Percentiles rank a stretch among this genome's conserved stretches.
phyloP scores from a whole-genome alignment of 2,797 vertebrate genomes.

The Cuculus canorus region DNA sequence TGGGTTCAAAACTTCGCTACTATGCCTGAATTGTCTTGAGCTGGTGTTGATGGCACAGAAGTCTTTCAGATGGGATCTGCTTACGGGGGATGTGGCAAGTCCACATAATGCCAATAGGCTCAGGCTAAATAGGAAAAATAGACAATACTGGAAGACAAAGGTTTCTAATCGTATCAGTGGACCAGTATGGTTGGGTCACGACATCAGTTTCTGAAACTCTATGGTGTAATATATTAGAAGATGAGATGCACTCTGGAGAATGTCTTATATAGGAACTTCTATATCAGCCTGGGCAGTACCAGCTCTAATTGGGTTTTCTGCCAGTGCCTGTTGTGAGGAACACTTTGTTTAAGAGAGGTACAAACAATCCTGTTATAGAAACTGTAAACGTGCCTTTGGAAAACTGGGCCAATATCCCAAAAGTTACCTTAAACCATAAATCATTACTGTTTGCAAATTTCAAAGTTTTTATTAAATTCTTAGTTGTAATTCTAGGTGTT shows the following conservation, averaged over 20 bases:
- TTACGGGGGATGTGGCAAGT: neutral
- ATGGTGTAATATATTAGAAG: neutral
- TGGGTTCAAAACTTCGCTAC: neutral
- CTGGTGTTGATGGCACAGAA: neutral
- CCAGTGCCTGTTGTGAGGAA: neutral
- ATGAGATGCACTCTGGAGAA: rapidly evolving
- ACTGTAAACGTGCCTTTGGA: neutral
- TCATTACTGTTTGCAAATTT: neutral
- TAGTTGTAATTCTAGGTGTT: neutral
- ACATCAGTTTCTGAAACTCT: neutral
- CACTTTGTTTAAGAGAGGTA: neutral
- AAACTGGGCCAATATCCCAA: neutral
- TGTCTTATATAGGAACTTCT: neutral
- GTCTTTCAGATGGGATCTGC: neutral
- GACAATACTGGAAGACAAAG: neutral
- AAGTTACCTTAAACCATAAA: neutral
- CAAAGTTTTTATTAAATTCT: neutral
- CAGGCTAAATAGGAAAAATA: neutral
- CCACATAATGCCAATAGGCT: rapidly evolving
- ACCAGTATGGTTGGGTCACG: no score
- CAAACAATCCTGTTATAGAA: neutral
- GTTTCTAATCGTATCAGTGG: neutral
- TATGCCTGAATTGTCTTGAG: neutral
- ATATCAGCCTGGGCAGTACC: neutral
- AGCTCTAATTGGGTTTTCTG: rapidly evolving